Percentiles rank a stretch among this genome's conserved stretches.
Conservation (phyloP, 2,797 vertebrate genomes). For the Mionectes olivaceus region DNA sequence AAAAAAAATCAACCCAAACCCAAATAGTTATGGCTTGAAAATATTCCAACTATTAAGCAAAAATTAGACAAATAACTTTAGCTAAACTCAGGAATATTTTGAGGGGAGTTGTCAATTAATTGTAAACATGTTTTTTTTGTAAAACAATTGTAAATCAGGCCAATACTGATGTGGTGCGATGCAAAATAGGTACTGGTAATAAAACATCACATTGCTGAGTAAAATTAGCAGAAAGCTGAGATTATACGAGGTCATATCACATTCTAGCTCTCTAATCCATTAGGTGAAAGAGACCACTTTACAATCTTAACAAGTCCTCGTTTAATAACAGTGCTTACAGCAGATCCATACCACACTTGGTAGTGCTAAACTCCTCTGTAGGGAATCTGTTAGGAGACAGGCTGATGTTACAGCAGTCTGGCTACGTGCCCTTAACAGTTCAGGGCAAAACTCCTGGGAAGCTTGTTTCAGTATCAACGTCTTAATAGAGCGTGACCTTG, state of each 20-base stretch:
- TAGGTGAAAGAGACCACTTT: neutral
- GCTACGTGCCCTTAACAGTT: neutral
- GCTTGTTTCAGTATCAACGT: neutral
- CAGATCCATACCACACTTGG: neutral
- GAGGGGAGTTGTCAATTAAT: neutral
- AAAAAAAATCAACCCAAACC: neutral
- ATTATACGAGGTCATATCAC: neutral
- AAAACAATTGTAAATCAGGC: neutral
- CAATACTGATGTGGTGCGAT: rapidly evolving
- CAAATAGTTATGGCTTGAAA: neutral
- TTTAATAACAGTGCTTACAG: neutral
- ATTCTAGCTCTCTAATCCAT: neutral
- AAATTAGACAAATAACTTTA: neutral
- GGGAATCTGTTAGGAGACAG: neutral
- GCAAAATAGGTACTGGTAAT: neutral
- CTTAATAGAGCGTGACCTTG: conserved; percentile 20
- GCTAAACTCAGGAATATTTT: neutral
- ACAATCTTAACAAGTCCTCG: neutral
- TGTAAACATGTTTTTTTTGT: neutral
- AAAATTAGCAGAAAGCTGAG: neutral
- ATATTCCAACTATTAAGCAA: neutral
- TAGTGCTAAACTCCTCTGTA: neutral
- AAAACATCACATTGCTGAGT: neutral
- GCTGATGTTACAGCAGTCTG: neutral
- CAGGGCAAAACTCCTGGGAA: neutral